Evolutionary conservation across 2,113 vertebrate species (phyloP).

Genomic region (Crypturellus undulatus): DNA sequence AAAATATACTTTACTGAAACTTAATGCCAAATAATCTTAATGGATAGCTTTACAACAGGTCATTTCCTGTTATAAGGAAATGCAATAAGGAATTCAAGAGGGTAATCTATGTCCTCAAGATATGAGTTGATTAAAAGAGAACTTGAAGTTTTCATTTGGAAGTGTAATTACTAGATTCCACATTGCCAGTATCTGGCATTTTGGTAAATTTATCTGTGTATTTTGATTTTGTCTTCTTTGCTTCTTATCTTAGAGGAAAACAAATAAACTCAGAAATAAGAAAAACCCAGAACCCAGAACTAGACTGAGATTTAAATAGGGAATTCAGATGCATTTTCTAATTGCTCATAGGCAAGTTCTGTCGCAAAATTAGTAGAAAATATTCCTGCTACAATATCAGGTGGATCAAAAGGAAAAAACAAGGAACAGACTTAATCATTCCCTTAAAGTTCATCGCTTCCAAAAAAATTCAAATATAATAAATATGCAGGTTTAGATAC

Average conservation of each 20-base stretch:
- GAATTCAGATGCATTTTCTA: not conserved
- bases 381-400: not conserved
- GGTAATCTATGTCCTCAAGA: not conserved
- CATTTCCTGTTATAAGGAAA: rapidly evolving
- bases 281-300: not conserved
- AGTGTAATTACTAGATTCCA: not conserved
- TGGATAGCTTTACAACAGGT: not conserved
- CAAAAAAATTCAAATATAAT: not conserved
- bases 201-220: not conserved
- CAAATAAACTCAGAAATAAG: not conserved
- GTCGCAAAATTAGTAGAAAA: not conserved
- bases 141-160: not conserved
- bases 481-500: not conserved
- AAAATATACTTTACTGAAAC: not conserved
- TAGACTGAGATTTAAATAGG: not conserved
- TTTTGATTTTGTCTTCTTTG: not conserved
- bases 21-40: not conserved
- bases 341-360: not conserved
- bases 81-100: not conserved
- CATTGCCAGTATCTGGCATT: not conserved
- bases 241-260: conserved; percentile 1
- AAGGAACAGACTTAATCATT: not conserved
- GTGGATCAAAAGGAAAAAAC: not conserved
- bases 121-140: not conserved
- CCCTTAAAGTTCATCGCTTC: not conserved